phyloP scores from a whole-genome alignment of 2,113 vertebrate genomes.

The Epinephelus cyanopodus region DNA sequence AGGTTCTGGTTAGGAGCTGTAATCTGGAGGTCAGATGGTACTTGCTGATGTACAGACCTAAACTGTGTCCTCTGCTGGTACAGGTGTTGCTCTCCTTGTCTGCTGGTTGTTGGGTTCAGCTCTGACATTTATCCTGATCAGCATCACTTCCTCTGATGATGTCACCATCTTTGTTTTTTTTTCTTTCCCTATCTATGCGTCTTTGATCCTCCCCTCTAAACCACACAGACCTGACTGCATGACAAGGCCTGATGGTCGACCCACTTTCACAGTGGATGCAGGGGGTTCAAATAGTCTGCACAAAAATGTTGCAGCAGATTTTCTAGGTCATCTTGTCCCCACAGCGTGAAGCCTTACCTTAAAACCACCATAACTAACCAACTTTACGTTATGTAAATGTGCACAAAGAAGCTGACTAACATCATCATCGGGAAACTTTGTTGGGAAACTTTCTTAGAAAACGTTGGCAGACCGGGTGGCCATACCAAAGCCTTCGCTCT shows the following conservation, averaged over 20 bases:
- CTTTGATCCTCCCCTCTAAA: slow-evolving; percentile 56
- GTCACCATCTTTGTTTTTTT: slow-evolving; percentile 28
- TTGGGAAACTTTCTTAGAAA: neutral
- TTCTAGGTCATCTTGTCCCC: slow-evolving; percentile 55
- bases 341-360: no score
- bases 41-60: neutral
- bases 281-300: slow-evolving; percentile 8
- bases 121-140: slow-evolving; percentile 49
- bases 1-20: slow-evolving; percentile 22
- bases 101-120: rapidly evolving
- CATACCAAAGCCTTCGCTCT: no score
- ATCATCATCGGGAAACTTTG: neutral
- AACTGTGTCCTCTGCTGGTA: neutral
- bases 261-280: slow-evolving; percentile 42
- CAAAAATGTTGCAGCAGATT: slow-evolving; percentile 7
- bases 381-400: neutral
- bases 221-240: slow-evolving; percentile 35
- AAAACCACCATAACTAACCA: neutral
- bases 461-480: no score
- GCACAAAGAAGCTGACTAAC: no score
- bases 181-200: neutral
- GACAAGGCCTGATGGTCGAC: slow-evolving; percentile 33
- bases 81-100: neutral
- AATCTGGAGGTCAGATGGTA: neutral
- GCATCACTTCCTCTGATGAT: slow-evolving; percentile 43